Evolutionary conservation across 2,113 vertebrate genomes (phyloP), one percentile per base, ranked within the genome.

Genomic region (Stomatorhinus ivindoensis): DNA sequence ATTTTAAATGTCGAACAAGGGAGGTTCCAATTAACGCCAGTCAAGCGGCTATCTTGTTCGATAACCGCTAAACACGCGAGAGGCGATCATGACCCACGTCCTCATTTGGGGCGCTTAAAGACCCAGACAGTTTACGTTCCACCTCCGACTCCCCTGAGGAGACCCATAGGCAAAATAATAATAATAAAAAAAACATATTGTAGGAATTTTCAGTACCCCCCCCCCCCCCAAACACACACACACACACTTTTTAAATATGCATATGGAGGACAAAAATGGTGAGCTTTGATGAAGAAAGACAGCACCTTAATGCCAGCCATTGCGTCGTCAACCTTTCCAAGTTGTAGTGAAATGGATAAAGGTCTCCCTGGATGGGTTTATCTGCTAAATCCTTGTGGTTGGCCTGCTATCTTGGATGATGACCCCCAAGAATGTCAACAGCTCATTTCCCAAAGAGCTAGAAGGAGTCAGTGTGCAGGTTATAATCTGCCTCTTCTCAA

Each of bases 381-480:
- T 97, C 96, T 96, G 92, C 94, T 96, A 96, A 97, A 96, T 96
- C 96, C 97, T 96, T 96, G 95, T 94, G 95, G 95, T 92, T 96
- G 95, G 96, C 95, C 93, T 95, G 93, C 95, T 96, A 96, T 97
- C 96, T 95, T 44, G 88, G 95, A 97, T 95, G 95, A 96, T 96
- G 96, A 97, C 96, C 96, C 95, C 96, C 95, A 97, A 97, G 96
- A 97, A 97, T 97, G 97, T 97, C 97, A 97, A 97, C 97, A 97
- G 96, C 96, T 97, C 96, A 97, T 97, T 97, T 97, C 95, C 95
- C 96, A 94, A 94, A 94, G 93, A 95, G 94, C 95, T 94, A 94
- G 93, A 92, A 95, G 93, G 93, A 94, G 92, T 93, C 94, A 93
- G 94, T 92, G 94, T 92, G 91, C 94, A 93, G 94, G 92, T 91